Percentiles rank a stretch among this genome's conserved stretches.
Conservation (phyloP, 1,140 invertebrate genomes). For the Drosophila kurseongensis region DNA sequence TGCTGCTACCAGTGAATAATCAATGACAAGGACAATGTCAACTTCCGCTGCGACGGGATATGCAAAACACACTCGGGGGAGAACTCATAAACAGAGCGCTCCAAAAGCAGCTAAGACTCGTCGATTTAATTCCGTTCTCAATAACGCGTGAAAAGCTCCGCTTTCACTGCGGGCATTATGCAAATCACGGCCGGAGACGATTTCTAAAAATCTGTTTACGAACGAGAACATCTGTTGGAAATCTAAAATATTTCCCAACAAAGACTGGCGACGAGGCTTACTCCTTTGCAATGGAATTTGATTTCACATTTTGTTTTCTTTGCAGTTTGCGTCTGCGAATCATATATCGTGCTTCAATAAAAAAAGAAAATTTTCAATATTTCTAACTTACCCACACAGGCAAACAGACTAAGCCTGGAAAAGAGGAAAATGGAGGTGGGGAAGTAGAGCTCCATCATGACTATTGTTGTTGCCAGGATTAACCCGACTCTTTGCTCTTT, state of each 20-base stretch:
- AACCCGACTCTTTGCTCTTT: constrained; percentile 45
- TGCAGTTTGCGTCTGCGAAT: constrained; percentile 34
- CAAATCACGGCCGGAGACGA: constrained; percentile 68
- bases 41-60: constrained; percentile 28
- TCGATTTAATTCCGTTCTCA: constrained; percentile 38
- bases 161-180: constrained; percentile 53
- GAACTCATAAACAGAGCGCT: constrained; percentile 22
- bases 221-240: constrained; percentile 71
- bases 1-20: constrained; percentile 56
- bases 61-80: constrained; percentile 40
- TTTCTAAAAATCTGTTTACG: constrained; percentile 74
- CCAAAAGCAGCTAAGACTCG: constrained; percentile 9
- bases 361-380: constrained; percentile 72
- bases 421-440: neutral
- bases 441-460: constrained; percentile 3
- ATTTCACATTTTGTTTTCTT: constrained; percentile 66
- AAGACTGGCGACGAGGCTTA: constrained; percentile 6
- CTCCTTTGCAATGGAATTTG: constrained; percentile 35
- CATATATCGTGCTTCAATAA: constrained; percentile 72
- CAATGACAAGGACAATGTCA: constrained; percentile 52
- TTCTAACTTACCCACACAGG: constrained; percentile 51
- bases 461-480: constrained; percentile 70
- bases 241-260: constrained; percentile 69
- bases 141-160: constrained; percentile 41
- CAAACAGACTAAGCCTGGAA: constrained; percentile 22